These are phyloP conservation scores for Philopedon plagiatum DNA, from an alignment of 2,888 invertebrate genomes.

Conservation along the genomic window DNA sequence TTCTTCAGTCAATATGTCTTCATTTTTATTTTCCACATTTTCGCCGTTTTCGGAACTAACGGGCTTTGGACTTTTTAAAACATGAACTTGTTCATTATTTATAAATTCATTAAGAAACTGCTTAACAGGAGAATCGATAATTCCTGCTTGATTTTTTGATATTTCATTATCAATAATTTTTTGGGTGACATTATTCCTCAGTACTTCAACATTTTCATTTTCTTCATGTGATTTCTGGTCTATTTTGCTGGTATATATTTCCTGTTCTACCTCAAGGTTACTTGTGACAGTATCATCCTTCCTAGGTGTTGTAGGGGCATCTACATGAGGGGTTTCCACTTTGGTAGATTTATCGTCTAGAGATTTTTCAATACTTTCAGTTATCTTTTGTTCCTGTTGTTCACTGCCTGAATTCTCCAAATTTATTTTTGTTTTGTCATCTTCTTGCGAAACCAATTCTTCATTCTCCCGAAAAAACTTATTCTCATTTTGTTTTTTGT, in stretches of 20 bases:
- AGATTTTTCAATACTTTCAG: background rate
- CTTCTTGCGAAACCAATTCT: constrained; percentile 33
- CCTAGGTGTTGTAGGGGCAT: background rate
- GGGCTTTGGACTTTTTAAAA: constrained; percentile 32
- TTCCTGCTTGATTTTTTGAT: constrained; percentile 13
- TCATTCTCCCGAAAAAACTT: constrained; percentile 42
- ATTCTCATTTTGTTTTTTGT: background rate
- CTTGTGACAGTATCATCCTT: too few species aligned
- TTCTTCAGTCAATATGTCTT: background rate
- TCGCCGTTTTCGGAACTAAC: background rate
- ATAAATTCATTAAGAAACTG: constrained; percentile 28
- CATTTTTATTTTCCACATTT: background rate
- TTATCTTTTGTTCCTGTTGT: too few species aligned
- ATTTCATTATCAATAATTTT: constrained; percentile 34
- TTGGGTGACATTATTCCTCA: background rate
- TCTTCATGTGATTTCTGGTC: background rate
- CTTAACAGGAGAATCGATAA: constrained; percentile 33
- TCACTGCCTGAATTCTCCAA: background rate
- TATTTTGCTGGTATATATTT: background rate
- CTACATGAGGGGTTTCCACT: background rate
- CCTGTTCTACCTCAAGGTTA: background rate
- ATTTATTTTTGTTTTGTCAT: constrained; percentile 19
- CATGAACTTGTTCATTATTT: constrained; percentile 31
- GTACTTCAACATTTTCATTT: background rate
- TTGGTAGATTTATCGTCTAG: background rate